phyloP scores from a whole-genome alignment of 2,113 vertebrate genomes.

The Artemisiospiza belli region DNA sequence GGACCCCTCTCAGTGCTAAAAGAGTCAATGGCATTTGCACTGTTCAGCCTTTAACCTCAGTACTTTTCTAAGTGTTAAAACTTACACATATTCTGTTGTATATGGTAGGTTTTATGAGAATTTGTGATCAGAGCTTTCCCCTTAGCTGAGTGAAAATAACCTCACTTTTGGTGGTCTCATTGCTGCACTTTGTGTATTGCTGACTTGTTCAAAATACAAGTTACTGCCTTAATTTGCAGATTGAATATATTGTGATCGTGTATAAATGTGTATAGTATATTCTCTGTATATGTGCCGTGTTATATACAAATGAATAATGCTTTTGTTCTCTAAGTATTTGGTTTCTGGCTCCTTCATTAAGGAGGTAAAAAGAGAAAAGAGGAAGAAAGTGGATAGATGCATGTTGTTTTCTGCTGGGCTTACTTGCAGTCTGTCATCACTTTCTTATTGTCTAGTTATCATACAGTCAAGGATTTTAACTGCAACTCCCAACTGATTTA shows the following conservation, averaged over 20 bases:
- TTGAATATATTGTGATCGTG: neutral
- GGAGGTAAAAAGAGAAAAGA: neutral
- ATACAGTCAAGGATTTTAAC: neutral
- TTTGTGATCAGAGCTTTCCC: neutral
- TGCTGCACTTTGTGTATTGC: neutral
- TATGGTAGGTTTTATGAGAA: neutral
- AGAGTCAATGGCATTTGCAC: neutral
- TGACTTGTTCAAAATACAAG: neutral
- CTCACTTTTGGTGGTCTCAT: neutral
- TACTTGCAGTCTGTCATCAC: neutral
- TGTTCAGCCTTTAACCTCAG: neutral
- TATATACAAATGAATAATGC: neutral
- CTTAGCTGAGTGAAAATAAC: neutral
- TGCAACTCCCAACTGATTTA: neutral
- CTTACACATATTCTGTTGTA: neutral
- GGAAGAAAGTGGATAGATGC: neutral
- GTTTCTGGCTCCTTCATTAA: neutral
- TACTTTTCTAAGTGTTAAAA: neutral
- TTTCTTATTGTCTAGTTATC: neutral
- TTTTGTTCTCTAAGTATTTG: neutral
- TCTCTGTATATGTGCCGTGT: fast-evolving
- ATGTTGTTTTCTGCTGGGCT: neutral
- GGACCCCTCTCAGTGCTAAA: neutral
- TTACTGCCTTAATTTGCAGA: neutral
- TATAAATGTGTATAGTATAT: neutral